A percentile compares a stretch with the other conserved stretches of the same genome.
Evolutionary conservation across 1,140 invertebrate genomes (phyloP).

Genomic region (Zaprionus tsacasi): DNA sequence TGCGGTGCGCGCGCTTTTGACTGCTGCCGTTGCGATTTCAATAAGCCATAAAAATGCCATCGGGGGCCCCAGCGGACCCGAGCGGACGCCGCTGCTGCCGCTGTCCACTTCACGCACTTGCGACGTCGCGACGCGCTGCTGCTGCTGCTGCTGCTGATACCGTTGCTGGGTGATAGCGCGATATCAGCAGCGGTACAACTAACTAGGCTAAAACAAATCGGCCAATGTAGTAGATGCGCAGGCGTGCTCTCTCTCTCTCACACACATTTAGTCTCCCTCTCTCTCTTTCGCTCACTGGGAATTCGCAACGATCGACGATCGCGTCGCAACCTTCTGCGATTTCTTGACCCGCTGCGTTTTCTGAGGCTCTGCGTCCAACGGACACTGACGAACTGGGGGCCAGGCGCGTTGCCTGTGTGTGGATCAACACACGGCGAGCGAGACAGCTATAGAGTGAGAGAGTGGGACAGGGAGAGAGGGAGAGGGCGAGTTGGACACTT

Average conservation of each 20-base stretch:
- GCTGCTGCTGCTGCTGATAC: constrained; percentile 1
- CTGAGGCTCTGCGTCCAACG: constrained; percentile 45
- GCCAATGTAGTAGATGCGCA: constrained; percentile 42
- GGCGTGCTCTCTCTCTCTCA: constrained; percentile 24
- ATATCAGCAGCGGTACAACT: constrained; percentile 19
- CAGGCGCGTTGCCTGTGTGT: constrained; percentile 24
- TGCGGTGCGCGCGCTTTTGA: constrained; percentile 69
- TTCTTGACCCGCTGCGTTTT: constrained; percentile 30
- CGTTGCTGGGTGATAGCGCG: constrained; percentile 25
- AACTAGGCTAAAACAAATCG: constrained; percentile 55
- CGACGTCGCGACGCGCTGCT: background rate
- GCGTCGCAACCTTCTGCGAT: constrained; percentile 29
- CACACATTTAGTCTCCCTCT: background rate
- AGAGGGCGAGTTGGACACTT: constrained; percentile 66
- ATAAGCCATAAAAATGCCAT: constrained; percentile 70
- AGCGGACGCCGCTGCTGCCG: constrained; percentile 13
- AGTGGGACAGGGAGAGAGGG: background rate
- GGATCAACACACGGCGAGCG: constrained; percentile 34
- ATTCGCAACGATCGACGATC: constrained; percentile 12
- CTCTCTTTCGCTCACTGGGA: background rate
- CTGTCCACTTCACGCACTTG: constrained; percentile 39
- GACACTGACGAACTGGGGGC: constrained; percentile 42
- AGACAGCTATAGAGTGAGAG: background rate
- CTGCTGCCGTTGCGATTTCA: constrained; percentile 68
- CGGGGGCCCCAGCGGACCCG: constrained; percentile 11